phyloP scores from a whole-genome alignment of 2,888 invertebrate species.

The Gonocerus acuteangulatus region DNA sequence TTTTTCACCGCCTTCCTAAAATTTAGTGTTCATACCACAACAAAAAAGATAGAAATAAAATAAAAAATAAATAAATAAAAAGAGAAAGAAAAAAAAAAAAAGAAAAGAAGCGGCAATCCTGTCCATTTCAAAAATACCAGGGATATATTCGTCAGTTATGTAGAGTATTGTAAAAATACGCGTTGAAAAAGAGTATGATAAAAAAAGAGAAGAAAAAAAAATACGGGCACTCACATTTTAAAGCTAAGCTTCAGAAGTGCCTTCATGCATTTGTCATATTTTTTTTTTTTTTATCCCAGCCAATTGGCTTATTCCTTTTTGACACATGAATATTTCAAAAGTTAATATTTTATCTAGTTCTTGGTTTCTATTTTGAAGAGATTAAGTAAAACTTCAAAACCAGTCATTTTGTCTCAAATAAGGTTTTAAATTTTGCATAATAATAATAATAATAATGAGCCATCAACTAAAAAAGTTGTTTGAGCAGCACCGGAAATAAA shows the following conservation, averaged over 20 bases:
- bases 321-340: neutral
- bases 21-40: neutral
- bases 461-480: too few relatives aligned
- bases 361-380: too few relatives aligned
- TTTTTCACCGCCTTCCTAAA: neutral
- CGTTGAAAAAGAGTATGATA: neutral
- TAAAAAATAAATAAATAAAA: neutral
- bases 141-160: conserved; percentile 22
- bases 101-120: conserved; percentile 12
- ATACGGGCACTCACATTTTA: conserved; percentile 7
- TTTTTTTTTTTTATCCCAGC: neutral
- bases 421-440: too few relatives aligned
- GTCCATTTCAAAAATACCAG: conserved; percentile 5
- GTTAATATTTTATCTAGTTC: neutral
- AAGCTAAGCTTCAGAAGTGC: conserved; percentile 11
- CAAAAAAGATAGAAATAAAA: neutral
- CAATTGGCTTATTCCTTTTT: neutral
- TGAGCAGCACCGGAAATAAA: too few relatives aligned
- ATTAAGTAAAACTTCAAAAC: too few relatives aligned
- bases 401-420: too few relatives aligned
- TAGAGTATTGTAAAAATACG: conserved; percentile 15
- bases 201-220: neutral
- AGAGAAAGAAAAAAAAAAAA: neutral
- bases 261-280: conserved; percentile 7
- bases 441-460: too few relatives aligned